Conservation (phyloP, 2,888 invertebrate species). For the Drosophila lacicola region DNA sequence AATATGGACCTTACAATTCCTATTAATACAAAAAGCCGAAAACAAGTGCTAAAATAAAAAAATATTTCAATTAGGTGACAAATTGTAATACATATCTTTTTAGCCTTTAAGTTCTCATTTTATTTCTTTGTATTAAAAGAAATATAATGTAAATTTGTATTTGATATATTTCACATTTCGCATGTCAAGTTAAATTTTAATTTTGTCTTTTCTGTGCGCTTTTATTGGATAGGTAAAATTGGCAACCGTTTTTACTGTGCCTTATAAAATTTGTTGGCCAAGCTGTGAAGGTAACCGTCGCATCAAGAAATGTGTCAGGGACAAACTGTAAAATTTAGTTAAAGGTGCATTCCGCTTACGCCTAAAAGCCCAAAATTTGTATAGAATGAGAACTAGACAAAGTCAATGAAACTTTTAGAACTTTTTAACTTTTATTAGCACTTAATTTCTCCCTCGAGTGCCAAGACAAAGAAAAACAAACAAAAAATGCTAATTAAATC, state of each 20-base stretch:
- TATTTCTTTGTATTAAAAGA: neutral
- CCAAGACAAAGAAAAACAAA: constrained; percentile 31
- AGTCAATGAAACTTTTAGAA: constrained; percentile 44
- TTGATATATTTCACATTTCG: neutral
- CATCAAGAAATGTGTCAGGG: constrained; percentile 23
- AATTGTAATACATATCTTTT: neutral
- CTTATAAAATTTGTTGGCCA: constrained; percentile 26
- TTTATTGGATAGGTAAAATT: neutral
- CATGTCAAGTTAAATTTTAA: constrained; percentile 10
- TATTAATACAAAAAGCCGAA: too few species aligned
- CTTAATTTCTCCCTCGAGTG: constrained; percentile 20
- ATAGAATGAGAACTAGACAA: constrained; percentile 33
- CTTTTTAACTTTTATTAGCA: constrained; percentile 48
- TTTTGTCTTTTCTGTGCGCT: neutral
- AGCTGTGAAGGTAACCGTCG: constrained; percentile 20
- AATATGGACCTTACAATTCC: too few species aligned
- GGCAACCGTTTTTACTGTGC: constrained; percentile 1
- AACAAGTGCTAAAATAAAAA: too few species aligned
- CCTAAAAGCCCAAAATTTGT: constrained; percentile 29
- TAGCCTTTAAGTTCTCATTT: neutral
- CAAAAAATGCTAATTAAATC: constrained; percentile 70
- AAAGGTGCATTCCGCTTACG: constrained; percentile 32
- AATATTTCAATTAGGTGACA: too few species aligned
- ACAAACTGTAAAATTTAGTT: constrained; percentile 29
- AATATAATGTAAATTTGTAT: too few species aligned